phyloP scores from a whole-genome alignment of 2,888 invertebrate species.

The Antitype chi region DNA sequence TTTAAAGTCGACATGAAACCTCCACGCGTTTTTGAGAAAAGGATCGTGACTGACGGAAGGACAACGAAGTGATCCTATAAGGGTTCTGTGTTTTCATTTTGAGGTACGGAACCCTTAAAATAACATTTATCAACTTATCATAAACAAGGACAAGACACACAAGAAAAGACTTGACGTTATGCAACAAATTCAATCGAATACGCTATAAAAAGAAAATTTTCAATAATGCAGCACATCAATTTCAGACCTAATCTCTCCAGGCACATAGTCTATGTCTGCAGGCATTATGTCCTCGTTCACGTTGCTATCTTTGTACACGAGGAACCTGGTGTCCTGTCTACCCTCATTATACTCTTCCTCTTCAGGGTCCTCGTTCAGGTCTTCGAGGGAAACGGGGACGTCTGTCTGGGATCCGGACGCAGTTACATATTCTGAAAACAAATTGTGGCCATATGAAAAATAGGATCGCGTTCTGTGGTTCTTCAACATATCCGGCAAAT shows the following conservation, averaged over 20 bases:
- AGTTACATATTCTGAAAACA: background rate
- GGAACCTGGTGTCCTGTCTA: conserved; percentile 21
- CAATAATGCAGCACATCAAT: conserved; percentile 32
- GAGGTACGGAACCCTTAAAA: too few species aligned
- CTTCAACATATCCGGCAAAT: too few species aligned
- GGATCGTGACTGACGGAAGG: too few species aligned
- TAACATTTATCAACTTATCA: too few species aligned
- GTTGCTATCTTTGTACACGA: conserved; percentile 54
- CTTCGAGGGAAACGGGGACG: background rate
- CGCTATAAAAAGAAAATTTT: background rate
- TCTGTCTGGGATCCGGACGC: background rate
- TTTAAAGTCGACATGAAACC: too few species aligned
- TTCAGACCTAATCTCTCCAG: conserved; percentile 50
- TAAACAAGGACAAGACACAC: too few species aligned
- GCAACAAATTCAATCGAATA: too few species aligned
- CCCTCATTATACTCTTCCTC: conserved; percentile 48
- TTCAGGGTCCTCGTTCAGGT: conserved; percentile 9
- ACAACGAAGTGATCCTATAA: too few species aligned
- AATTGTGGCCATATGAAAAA: background rate
- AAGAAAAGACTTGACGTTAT: too few species aligned
- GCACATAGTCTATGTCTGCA: conserved; percentile 50
- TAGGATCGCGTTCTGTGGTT: too few species aligned
- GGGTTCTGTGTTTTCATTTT: too few species aligned
- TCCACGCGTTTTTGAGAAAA: too few species aligned
- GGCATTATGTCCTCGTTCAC: conserved; percentile 47